Evolutionary conservation across 2,888 invertebrate species (phyloP).

Genomic region (Polydrusus pterygomalis): DNA sequence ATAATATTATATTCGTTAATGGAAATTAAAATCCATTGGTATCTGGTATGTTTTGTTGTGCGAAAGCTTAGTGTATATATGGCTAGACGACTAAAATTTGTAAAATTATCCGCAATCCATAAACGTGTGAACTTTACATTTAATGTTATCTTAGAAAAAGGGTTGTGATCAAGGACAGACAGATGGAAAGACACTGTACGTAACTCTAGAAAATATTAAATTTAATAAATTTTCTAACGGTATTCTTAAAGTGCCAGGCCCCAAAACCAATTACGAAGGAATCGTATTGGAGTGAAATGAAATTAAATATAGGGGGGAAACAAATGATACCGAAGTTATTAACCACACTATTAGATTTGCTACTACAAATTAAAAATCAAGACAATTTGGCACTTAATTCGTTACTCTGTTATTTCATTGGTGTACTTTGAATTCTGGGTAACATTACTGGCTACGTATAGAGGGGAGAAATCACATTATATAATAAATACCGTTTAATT

Average conservation of each 20-base stretch:
- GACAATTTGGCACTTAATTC: constrained; percentile 20
- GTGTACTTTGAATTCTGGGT: not conserved
- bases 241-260: not conserved
- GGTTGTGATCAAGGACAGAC: no score
- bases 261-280: not conserved
- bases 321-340: constrained; percentile 22
- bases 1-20: not conserved
- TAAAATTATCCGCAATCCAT: no score
- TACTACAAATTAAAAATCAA: constrained; percentile 32
- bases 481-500: no score
- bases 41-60: no score
- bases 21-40: not conserved
- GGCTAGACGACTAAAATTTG: no score
- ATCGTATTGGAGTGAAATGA: not conserved
- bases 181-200: no score
- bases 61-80: no score
- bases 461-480: not conserved
- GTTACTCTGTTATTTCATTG: not conserved
- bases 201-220: no score
- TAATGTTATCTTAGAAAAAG: no score
- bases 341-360: constrained; percentile 22
- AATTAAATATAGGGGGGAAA: constrained; percentile 7
- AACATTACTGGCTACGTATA: not conserved
- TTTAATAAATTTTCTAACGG: no score
- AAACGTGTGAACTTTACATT: no score